Evolutionary conservation across 2,113 vertebrate species (phyloP), one percentile per base, ranked within the genome.

Genomic region (Turnix velox): DNA sequence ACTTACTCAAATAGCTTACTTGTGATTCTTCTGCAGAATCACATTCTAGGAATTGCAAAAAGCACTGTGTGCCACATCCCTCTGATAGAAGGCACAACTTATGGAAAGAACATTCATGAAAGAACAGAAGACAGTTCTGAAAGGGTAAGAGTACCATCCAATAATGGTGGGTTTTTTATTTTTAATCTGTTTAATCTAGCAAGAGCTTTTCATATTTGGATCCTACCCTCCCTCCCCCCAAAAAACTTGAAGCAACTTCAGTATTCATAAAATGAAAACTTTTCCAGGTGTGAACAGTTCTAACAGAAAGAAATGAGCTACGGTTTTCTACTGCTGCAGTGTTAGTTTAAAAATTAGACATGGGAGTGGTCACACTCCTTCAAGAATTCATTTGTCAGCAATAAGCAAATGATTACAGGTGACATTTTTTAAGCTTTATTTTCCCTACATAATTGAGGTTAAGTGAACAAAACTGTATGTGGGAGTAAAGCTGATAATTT

Each of bases 1-100:
- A 83, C 12, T 45, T 20, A 49, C 3, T 89, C 54, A 91, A 76
- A 91, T n/a, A 84, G 62, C 33, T 9, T 23, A 80, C 67, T 28
- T 35, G 75, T 5, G 33, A 87, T 54, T 20, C 11, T 7, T 87
- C 45, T 69, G 30, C 54, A 91, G 49, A 67, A 84, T 68, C 74
- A 95, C 90, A 93, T 91, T 94, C 90, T 78, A 83, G 45, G 61
- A 93, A 93, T 84, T 46, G 23, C 48, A 86, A 48, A 65, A 0
- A 9, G 63, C 45, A 61, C 22, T 67, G 18, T 58, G 76, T 68
- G 69, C 76, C 80, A 65, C 4, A 3, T 54, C 42, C 45, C 69
- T 87, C 87, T 49, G 31, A 84, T 0, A 82, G 62, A 96, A 84
- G 77, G 91, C 92, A 96, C 80, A 57, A 40, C 30, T 71, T 72